A percentile compares a stretch with the other conserved stretches of the same genome.
These are phyloP conservation scores for Tretioscincus oriximinensis DNA, from an alignment of 2,113 vertebrate species.

Conservation along the genomic window DNA sequence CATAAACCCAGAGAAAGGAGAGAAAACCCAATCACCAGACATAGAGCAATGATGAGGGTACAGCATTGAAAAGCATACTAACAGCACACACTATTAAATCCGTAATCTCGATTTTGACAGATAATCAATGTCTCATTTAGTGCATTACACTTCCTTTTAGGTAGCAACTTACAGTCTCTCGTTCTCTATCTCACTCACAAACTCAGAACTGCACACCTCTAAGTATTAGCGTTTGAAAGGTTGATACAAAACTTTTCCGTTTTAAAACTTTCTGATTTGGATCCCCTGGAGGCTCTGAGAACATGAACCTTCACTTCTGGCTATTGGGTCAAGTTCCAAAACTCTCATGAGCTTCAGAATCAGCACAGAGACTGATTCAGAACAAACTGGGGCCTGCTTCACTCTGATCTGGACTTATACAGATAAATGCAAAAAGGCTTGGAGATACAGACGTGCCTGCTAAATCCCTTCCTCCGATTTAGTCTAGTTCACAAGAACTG, in stretches of 20 bases:
- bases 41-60: not conserved
- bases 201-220: not conserved
- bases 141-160: constrained; percentile 3
- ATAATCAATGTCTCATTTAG: constrained; percentile 28
- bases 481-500: too few species aligned
- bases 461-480: too few species aligned
- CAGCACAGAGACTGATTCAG: too few species aligned
- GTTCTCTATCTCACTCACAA: not conserved
- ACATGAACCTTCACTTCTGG: too few species aligned
- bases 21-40: not conserved
- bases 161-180: not conserved
- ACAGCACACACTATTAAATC: constrained; percentile 10
- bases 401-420: too few species aligned
- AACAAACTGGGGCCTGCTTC: too few species aligned
- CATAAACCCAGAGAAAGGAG: constrained; percentile 1
- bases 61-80: constrained; percentile 18
- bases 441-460: too few species aligned
- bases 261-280: not conserved
- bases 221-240: not conserved
- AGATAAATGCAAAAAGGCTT: too few species aligned
- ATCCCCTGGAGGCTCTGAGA: too few species aligned
- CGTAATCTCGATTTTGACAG: constrained; percentile 21
- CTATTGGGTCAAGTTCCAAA: too few species aligned
- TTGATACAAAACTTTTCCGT: not conserved
- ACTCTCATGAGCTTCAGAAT: too few species aligned